These are phyloP conservation scores for Cassiopea xamachana DNA, from an alignment of 30 jellyfish, hydroid and myxozoan species.

Conservation along the genomic window DNA sequence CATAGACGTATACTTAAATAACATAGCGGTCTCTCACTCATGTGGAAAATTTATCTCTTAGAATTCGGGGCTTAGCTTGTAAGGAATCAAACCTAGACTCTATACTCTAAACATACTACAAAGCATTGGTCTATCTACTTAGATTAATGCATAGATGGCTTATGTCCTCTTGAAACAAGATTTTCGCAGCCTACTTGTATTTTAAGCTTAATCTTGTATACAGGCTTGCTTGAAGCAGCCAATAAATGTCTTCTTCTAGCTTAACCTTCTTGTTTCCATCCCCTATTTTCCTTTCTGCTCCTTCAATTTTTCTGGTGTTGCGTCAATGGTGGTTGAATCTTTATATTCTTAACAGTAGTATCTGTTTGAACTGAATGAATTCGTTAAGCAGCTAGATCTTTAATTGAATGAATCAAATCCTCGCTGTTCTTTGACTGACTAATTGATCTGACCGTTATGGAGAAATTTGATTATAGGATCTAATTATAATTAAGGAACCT, in stretches of 20 bases:
- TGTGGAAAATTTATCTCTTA: too few relatives aligned
- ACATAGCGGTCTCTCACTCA: too few relatives aligned
- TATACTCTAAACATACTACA: not conserved
- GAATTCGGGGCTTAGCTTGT: too few relatives aligned
- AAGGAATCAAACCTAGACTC: too few relatives aligned
- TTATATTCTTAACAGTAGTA: not conserved
- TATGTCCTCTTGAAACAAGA: not conserved
- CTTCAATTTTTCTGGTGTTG: not conserved
- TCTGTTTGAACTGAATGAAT: not conserved
- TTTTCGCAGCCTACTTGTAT: not conserved
- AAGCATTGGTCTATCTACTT: not conserved
- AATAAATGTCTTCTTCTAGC: not conserved
- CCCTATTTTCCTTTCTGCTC: not conserved
- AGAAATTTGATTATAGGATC: not conserved
- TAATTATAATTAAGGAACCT: not conserved
- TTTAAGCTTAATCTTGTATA: not conserved
- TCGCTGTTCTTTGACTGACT: not conserved
- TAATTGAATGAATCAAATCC: not conserved
- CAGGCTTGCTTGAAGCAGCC: not conserved
- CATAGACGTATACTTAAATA: too few relatives aligned
- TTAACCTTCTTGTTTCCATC: not conserved
- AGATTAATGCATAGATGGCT: not conserved
- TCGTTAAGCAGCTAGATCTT: not conserved
- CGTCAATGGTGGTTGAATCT: not conserved
- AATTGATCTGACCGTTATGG: slow-evolving; percentile 14